phyloP scores from a whole-genome alignment of 2,113 vertebrate species.

The cat (Felis catus) region DNA sequence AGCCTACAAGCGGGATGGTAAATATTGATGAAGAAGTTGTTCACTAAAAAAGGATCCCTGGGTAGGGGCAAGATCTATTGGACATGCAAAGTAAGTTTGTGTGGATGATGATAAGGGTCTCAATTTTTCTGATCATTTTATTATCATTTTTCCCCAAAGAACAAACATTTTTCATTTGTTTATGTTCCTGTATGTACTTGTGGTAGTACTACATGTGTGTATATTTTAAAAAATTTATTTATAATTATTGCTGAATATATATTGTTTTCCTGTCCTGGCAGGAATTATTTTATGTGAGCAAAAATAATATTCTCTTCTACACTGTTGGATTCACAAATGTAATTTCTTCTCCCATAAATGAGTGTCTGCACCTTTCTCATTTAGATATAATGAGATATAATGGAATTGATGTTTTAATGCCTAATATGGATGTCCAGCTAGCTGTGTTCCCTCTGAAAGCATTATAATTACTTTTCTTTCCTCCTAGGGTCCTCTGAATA shows the following conservation, averaged over 20 bases:
- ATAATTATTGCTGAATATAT: not conserved
- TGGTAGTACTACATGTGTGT: not conserved
- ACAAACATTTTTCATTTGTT: not conserved
- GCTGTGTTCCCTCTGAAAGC: not conserved
- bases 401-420: not conserved
- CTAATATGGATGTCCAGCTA: not conserved
- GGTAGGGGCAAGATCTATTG: not conserved
- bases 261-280: not conserved
- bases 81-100: not conserved
- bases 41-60: not conserved
- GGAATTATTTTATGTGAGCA: not conserved
- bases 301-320: not conserved
- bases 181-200: not conserved
- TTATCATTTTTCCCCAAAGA: not conserved
- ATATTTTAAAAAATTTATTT: too few species aligned
- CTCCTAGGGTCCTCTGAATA: not conserved
- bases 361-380: not conserved
- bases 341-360: not conserved
- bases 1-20: not conserved
- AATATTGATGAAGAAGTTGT: not conserved
- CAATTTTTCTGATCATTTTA: not conserved
- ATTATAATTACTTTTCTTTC: not conserved
- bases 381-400: not conserved
- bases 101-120: not conserved
- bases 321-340: not conserved